A percentile compares a stretch with the other conserved stretches of the same genome.
These are phyloP conservation scores for Saguinus imperator DNA, from an alignment of 2,113 vertebrate species.

Conservation along the genomic window DNA sequence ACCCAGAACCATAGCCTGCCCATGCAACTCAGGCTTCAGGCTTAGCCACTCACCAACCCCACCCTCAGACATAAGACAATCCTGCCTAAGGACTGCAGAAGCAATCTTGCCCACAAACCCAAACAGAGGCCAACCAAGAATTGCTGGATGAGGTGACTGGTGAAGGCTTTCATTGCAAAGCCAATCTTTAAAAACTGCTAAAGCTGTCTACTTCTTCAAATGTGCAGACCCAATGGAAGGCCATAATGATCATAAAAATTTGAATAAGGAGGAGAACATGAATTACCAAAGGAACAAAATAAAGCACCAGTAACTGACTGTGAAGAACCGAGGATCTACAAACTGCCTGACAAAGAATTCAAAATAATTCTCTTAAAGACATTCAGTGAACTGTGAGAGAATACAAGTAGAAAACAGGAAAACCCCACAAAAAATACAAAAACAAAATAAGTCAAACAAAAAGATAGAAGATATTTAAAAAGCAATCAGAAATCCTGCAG, in stretches of 20 bases:
- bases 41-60: neutral
- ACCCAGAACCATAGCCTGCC: too few relatives aligned
- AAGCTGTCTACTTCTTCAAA: neutral
- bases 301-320: neutral
- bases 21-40: too few relatives aligned
- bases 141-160: neutral
- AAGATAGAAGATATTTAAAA: neutral
- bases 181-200: neutral
- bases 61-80: neutral
- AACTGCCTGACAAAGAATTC: neutral
- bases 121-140: neutral
- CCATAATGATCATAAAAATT: neutral
- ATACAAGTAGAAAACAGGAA: neutral
- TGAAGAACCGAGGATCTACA: neutral
- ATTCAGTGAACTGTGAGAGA: neutral
- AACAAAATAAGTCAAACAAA: neutral
- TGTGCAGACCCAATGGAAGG: neutral
- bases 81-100: neutral
- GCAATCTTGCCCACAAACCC: neutral
- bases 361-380: neutral
- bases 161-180: neutral
- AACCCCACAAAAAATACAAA: neutral
- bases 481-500: neutral
- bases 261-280: neutral
- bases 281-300: neutral